Evolutionary conservation across 2,888 invertebrate species (phyloP).

Genomic region (Drosophila diplacantha): DNA sequence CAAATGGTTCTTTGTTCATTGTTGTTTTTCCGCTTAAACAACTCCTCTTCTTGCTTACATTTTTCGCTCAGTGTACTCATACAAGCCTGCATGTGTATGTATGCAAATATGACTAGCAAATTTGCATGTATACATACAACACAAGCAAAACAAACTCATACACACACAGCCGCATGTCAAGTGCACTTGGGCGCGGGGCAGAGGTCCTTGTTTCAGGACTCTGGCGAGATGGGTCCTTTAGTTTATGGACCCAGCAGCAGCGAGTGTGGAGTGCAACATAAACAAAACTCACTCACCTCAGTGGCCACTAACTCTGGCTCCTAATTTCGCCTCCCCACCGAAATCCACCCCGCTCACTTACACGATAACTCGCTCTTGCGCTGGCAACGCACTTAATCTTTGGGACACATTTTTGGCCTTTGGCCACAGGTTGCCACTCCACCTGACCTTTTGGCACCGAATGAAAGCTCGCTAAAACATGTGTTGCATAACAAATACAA

Average conservation of each 20-base stretch:
- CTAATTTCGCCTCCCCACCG: neutral
- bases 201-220: conserved; percentile 23
- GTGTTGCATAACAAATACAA: conserved; percentile 31
- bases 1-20: neutral
- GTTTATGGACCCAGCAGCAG: conserved; percentile 54
- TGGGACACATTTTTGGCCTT: conserved; percentile 38
- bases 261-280: conserved; percentile 63
- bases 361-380: conserved; percentile 10
- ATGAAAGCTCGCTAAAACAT: conserved; percentile 25
- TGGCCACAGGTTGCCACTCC: conserved; percentile 63
- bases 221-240: conserved; percentile 20
- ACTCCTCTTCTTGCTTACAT: neutral
- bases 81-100: conserved; percentile 17
- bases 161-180: conserved; percentile 44
- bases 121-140: conserved; percentile 52
- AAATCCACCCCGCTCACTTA: neutral
- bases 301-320: conserved; percentile 7
- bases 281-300: conserved; percentile 50
- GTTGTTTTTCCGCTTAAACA: neutral
- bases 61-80: conserved; percentile 5
- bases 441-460: conserved; percentile 33
- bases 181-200: conserved; percentile 48
- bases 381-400: conserved; percentile 40
- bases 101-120: conserved; percentile 61
- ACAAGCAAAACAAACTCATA: conserved; percentile 15